These are phyloP conservation scores for Meta bourneti DNA, from an alignment of 2,888 invertebrate species.

Conservation along the genomic window DNA sequence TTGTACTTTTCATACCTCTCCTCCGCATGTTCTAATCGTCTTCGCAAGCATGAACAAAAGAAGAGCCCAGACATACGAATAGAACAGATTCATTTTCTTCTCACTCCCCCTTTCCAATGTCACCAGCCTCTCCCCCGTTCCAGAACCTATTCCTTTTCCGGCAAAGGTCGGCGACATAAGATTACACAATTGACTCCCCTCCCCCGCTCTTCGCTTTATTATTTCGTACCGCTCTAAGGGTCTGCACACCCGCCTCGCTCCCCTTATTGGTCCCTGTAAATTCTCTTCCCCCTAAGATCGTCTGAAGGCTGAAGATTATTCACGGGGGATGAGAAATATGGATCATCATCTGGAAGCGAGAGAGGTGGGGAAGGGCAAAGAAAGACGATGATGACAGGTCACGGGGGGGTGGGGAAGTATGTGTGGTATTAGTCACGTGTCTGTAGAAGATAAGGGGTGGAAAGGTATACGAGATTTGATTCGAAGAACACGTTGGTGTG, in stretches of 20 bases:
- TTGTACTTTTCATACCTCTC: constrained; percentile 34
- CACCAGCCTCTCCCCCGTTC: not conserved
- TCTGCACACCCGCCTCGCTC: not conserved
- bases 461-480: not conserved
- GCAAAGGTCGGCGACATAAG: constrained; percentile 38
- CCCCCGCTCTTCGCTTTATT: not conserved
- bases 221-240: constrained; percentile 23
- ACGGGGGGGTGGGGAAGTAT: constrained; percentile 11
- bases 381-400: constrained; percentile 62
- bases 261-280: not conserved
- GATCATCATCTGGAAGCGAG: constrained; percentile 37
- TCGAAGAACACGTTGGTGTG: not conserved
- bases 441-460: constrained; percentile 45
- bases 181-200: constrained; percentile 37
- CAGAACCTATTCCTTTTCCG: constrained; percentile 34
- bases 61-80: not conserved
- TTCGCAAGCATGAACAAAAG: constrained; percentile 35
- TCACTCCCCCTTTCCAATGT: not conserved
- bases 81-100: constrained; percentile 7
- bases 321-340: constrained; percentile 56
- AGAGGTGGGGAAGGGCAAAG: not conserved
- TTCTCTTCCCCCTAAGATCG: not conserved
- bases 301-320: constrained; percentile 58
- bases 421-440: constrained; percentile 65
- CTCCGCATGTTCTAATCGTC: constrained; percentile 42